Base-by-base conservation (phyloP, 2,797 vertebrate genomes). In the Tamandua tetradactyla region DNA sequence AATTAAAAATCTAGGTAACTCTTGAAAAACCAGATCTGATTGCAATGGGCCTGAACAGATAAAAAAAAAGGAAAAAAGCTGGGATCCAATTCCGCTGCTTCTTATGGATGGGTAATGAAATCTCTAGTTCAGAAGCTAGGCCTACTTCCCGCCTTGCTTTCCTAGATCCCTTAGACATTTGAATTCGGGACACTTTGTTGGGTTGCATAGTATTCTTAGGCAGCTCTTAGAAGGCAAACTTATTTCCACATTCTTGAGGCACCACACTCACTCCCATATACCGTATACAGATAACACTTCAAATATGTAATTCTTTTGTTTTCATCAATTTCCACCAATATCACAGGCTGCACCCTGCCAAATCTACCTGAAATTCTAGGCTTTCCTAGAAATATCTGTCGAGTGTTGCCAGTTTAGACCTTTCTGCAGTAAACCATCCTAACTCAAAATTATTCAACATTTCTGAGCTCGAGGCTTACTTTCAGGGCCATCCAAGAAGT, bases 261-360 rank as follows among this genome's bases (percentile, higher is more conserved):
- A 49, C 18, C 22, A 7, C 22, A 37, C 49, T 79, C 35, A 68
- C 17, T 83, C 59, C 59, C 49, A 55, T 7, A 13, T 32, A 47
- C 52, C 7, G 1, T 57, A 69, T 91, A 79, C 75, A 95, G 47
- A 84, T 49, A 84, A 9, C 71, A 76, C 92, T 95, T 91, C 89
- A 93, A 88, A 87, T 78, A 25, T n/a, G 7, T 71, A 30, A 23
- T 14, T 57, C 40, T 55, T 82, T 81, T 37, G 71, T 93, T 88
- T 91, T 83, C 78, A 40, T 74, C 55, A 27, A 37, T 93, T 86
- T 32, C 83, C 13, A 15, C 40, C 57, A 68, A 11, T 1, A 2
- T 91, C 30, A 82, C 13, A 81, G 37, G 37, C 55, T 76, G 13
- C 22, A 47, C 47, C 64, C 57, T 55, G 47, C 13, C 23, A 30